Conservation (phyloP, 2,113 vertebrate genomes). For the Microtus richardsoni region DNA sequence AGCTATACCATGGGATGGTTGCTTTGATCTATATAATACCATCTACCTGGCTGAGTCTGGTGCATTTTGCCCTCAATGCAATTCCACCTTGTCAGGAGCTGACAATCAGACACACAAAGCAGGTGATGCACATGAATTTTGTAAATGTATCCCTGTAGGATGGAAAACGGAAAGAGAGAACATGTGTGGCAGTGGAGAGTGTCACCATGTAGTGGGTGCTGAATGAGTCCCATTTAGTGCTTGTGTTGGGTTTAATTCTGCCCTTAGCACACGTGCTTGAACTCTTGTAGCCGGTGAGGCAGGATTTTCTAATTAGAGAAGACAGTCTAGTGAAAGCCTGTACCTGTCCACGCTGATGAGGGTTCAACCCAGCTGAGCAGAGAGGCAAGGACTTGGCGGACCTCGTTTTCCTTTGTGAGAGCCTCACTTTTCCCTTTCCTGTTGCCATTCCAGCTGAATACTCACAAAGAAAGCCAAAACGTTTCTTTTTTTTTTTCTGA, state of each 20-base stretch:
- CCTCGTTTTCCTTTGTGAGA: neutral
- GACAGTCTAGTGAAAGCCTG: neutral
- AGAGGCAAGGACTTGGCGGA: neutral
- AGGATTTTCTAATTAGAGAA: constrained; percentile 39
- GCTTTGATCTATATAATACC: neutral
- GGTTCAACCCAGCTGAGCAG: neutral
- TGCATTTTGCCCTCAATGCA: neutral
- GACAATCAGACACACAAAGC: constrained; percentile 18
- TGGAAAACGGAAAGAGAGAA: neutral
- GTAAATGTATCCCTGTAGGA: neutral
- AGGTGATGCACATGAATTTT: neutral
- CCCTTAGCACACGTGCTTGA: neutral
- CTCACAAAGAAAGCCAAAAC: neutral
- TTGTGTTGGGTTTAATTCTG: neutral
- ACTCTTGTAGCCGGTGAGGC: neutral
- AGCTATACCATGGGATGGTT: neutral
- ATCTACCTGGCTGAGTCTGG: neutral
- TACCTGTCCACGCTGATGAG: neutral
- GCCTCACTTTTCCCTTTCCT: neutral
- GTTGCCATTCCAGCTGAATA: constrained; percentile 40
- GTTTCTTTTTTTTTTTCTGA: neutral
- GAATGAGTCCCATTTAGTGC: neutral
- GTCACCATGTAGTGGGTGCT: neutral
- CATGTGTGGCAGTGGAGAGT: neutral
- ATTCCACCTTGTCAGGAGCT: constrained; percentile 26